Percentiles rank a stretch among this genome's conserved stretches.
Evolutionary conservation across 2,113 vertebrate species (phyloP).

Genomic region (Paralichthys olivaceus): DNA sequence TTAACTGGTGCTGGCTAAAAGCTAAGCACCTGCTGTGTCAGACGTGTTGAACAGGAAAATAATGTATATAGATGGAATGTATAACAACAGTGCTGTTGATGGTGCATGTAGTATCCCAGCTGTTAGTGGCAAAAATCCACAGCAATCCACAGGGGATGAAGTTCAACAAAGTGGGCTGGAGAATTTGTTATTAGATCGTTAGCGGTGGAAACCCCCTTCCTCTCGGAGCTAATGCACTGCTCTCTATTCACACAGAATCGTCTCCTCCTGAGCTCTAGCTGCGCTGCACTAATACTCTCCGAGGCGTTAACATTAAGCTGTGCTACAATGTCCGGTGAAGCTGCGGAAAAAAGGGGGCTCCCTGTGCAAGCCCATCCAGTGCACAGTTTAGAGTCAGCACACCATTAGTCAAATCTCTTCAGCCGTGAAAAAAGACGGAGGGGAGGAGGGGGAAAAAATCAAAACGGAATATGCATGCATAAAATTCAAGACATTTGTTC

Average conservation of each 20-base stretch:
- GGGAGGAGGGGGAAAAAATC: conserved; percentile 28
- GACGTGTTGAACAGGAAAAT: conserved; percentile 12
- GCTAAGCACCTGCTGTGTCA: conserved; percentile 17
- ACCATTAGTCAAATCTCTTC: conserved; percentile 82
- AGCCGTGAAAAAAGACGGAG: conserved; percentile 63
- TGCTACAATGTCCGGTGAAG: conserved; percentile 71
- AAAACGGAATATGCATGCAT: conserved; percentile 97
- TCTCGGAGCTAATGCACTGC: conserved; percentile 55
- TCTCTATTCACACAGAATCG: conserved; percentile 61
- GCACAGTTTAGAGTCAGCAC: conserved; percentile 76
- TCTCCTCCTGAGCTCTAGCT: conserved; percentile 62
- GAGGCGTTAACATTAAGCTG: conserved; percentile 77
- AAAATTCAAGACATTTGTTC: conserved; percentile 99
- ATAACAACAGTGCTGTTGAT: conserved; percentile 30
- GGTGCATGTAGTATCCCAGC: conserved; percentile 21
- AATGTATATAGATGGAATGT: conserved; percentile 4
- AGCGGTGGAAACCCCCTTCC: conserved; percentile 56
- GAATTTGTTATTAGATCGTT: conserved; percentile 74
- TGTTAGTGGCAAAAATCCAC: conserved; percentile 46
- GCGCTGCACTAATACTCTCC: conserved; percentile 70
- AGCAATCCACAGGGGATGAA: conserved; percentile 38
- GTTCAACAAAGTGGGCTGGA: conserved; percentile 51
- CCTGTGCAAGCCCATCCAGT: conserved; percentile 56
- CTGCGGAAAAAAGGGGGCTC: conserved; percentile 54
- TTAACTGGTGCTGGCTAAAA: conserved; percentile 8